phyloP scores from a whole-genome alignment of 2,113 vertebrate genomes.

The Actenoides hombroni region DNA sequence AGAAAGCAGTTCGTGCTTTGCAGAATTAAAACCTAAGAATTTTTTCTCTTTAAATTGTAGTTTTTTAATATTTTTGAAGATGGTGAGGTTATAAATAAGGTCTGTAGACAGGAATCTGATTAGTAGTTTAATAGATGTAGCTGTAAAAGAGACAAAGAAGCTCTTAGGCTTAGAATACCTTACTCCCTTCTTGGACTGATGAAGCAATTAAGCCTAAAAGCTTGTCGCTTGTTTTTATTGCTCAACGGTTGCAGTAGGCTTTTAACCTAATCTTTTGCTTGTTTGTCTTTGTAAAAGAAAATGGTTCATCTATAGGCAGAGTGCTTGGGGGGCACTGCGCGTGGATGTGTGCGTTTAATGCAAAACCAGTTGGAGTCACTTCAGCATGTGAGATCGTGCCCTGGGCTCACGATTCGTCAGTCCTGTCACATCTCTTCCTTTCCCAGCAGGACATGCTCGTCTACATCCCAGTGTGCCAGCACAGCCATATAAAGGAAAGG shows the following conservation, averaged over 20 bases:
- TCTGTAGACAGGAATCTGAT: background rate
- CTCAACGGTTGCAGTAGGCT: background rate
- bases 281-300: background rate
- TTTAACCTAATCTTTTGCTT: conserved; percentile 34
- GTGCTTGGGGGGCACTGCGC: background rate
- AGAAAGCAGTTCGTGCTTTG: background rate
- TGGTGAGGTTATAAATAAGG: background rate
- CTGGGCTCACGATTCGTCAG: conserved; percentile 17
- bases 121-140: background rate
- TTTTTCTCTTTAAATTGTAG: background rate
- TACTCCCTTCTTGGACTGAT: background rate
- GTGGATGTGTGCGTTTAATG: background rate
- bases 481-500: conserved; percentile 34
- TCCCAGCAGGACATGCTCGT: conserved; percentile 52
- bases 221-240: conserved; percentile 9
- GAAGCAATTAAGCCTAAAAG: conserved; percentile 47
- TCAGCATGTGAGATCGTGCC: background rate
- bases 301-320: background rate
- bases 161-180: background rate
- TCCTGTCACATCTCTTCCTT: conserved; percentile 65
- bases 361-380: background rate
- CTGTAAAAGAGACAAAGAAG: conserved; percentile 14
- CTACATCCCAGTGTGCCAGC: conserved; percentile 47
- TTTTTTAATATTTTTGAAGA: background rate
- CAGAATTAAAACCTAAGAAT: background rate